Percentiles rank a stretch among this genome's conserved stretches.
phyloP scores from a whole-genome alignment of 53 echinoderm and acorn worm species.

The Paelopatides confundens region DNA sequence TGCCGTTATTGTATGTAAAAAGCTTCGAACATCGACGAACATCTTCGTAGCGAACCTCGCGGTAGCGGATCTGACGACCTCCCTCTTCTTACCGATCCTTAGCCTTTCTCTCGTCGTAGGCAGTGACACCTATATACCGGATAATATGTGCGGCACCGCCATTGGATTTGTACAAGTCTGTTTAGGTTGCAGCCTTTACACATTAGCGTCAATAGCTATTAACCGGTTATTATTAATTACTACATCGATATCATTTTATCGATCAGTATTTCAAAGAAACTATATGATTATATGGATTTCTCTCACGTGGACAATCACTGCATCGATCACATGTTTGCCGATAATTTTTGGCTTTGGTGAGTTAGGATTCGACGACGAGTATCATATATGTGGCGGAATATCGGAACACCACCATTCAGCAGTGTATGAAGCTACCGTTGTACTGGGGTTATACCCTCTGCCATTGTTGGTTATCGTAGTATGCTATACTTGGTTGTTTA shows the following conservation, averaged over 20 bases:
- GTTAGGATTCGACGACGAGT: conserved; percentile 57
- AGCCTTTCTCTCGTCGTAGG: not conserved
- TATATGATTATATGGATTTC: conserved; percentile 59
- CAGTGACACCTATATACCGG: not conserved
- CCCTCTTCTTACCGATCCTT: not conserved
- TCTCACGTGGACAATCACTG: conserved; percentile 64
- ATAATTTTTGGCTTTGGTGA: conserved; percentile 45
- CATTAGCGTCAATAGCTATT: conserved; percentile 41
- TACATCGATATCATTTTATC: not conserved
- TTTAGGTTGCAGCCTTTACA: conserved; percentile 40
- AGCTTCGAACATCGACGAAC: conserved; percentile 41
- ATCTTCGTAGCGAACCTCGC: conserved; percentile 51
- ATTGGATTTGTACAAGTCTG: not conserved
- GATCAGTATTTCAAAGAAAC: not conserved
- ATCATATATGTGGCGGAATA: conserved; percentile 63
- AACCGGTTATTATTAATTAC: conserved; percentile 44
- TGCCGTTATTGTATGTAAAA: conserved; percentile 35
- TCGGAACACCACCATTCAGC: conserved; percentile 46
- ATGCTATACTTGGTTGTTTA: conserved; percentile 8
- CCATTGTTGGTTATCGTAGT: not conserved
- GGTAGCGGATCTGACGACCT: conserved; percentile 12
- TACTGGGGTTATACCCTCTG: conserved; percentile 6
- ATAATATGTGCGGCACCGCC: not conserved
- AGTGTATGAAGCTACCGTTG: conserved; percentile 21
- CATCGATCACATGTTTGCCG: conserved; percentile 51